These are phyloP conservation scores for Acipenser oxyrinchus DNA, from an alignment of 2,797 vertebrate species.

Conservation along the genomic window DNA sequence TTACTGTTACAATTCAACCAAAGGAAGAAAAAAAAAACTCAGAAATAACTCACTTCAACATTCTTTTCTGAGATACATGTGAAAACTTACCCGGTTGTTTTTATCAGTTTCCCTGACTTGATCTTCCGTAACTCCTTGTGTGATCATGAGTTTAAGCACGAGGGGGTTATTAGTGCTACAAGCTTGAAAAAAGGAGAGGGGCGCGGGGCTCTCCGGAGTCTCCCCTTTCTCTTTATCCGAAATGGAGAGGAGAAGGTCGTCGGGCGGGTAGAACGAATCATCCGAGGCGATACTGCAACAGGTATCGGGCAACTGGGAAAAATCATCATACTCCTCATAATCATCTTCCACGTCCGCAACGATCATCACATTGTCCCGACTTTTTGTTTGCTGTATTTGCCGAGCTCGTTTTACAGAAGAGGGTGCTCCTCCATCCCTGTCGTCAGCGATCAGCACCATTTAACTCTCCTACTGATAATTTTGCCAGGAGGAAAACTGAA, in stretches of 20 bases:
- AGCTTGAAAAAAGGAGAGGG: constrained; percentile 72
- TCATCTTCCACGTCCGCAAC: constrained; percentile 40
- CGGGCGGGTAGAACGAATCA: constrained; percentile 86
- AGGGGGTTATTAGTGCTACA: constrained; percentile 76
- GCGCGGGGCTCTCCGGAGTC: constrained; percentile 48
- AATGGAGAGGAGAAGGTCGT: constrained; percentile 32
- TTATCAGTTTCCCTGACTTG: constrained; percentile 75
- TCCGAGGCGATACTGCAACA: constrained; percentile 77
- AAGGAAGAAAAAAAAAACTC: no score
- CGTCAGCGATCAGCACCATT: constrained; percentile 67
- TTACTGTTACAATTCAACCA: no score
- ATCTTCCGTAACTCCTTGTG: constrained; percentile 64
- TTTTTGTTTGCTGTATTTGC: constrained; percentile 44
- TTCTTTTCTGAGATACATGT: no score
- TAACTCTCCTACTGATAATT: constrained; percentile 44
- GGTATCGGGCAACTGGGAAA: constrained; percentile 66
- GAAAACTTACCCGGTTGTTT: constrained; percentile 74
- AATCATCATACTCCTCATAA: constrained; percentile 72
- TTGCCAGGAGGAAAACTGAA: constrained; percentile 15
- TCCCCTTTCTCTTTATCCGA: constrained; percentile 45
- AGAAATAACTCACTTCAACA: no score
- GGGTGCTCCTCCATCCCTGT: constrained; percentile 57
- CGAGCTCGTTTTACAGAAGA: constrained; percentile 45
- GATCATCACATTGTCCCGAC: constrained; percentile 25
- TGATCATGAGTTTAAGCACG: constrained; percentile 67